phyloP scores from a whole-genome alignment of 2,113 vertebrate genomes.

The Sorex araneus region DNA sequence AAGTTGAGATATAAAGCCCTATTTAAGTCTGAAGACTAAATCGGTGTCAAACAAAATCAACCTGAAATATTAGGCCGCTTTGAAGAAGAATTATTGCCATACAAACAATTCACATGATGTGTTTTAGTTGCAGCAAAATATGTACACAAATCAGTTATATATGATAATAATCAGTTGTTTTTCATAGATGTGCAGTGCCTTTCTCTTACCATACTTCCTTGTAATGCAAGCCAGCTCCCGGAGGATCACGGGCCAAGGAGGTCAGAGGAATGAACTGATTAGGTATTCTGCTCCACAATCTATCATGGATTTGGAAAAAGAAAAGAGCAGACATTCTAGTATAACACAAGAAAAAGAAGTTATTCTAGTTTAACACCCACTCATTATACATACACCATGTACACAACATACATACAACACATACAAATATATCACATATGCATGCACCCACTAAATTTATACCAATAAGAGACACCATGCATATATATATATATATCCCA shows the following conservation, averaged over 20 bases:
- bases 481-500: neutral
- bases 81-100: neutral
- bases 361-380: neutral
- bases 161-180: neutral
- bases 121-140: neutral
- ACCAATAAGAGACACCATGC: neutral
- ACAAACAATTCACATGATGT: conserved; percentile 15
- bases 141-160: neutral
- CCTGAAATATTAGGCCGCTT: neutral
- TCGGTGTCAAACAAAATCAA: conserved; percentile 46
- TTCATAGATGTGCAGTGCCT: neutral
- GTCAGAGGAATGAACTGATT: neutral
- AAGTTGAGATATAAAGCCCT: conserved; percentile 49
- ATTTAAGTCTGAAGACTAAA: neutral
- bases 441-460: neutral
- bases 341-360: neutral
- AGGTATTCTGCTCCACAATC: neutral
- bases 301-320: conserved; percentile 31
- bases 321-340: conserved; percentile 2
- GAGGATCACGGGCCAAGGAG: neutral
- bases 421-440: neutral
- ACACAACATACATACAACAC: neutral
- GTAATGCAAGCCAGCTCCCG: neutral
- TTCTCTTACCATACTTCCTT: neutral
- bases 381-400: neutral